These are phyloP conservation scores for Serranochromis macrocephalus DNA, from an alignment of 2,113 vertebrate species.

Conservation along the genomic window DNA sequence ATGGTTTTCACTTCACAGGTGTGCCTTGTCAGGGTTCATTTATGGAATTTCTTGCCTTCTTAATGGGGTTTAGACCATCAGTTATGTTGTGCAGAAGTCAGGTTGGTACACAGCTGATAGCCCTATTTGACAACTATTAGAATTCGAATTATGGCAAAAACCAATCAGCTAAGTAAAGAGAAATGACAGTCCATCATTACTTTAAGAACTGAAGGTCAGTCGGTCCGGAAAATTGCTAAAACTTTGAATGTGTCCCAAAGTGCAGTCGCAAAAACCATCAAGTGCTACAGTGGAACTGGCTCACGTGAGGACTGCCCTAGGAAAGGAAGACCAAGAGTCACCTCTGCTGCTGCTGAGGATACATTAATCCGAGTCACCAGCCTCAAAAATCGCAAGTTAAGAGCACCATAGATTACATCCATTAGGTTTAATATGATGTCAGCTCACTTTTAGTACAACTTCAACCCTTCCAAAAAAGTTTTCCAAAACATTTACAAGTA, in stretches of 20 bases:
- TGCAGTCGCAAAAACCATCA: background rate
- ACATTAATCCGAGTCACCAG: background rate
- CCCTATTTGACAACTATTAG: background rate
- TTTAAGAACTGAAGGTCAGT: background rate
- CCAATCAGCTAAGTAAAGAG: background rate
- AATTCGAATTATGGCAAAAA: background rate
- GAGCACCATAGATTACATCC: background rate
- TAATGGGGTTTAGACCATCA: background rate
- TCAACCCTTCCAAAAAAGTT: too few relatives aligned
- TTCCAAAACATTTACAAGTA: background rate
- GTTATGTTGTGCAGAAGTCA: background rate
- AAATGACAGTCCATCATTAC: background rate
- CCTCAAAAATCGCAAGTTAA: background rate
- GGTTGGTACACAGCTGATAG: background rate
- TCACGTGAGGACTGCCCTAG: background rate
- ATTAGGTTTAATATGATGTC: background rate
- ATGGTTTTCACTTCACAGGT: background rate
- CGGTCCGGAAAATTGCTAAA: background rate
- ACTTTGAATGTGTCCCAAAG: background rate
- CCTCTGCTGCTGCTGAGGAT: background rate
- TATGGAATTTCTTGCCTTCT: background rate
- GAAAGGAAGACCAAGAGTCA: background rate
- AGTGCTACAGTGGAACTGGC: background rate
- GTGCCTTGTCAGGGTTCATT: background rate
- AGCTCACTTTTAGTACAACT: background rate